phyloP scores from a whole-genome alignment of 2,113 vertebrate species.

The Petrocephalus microphthalmus region DNA sequence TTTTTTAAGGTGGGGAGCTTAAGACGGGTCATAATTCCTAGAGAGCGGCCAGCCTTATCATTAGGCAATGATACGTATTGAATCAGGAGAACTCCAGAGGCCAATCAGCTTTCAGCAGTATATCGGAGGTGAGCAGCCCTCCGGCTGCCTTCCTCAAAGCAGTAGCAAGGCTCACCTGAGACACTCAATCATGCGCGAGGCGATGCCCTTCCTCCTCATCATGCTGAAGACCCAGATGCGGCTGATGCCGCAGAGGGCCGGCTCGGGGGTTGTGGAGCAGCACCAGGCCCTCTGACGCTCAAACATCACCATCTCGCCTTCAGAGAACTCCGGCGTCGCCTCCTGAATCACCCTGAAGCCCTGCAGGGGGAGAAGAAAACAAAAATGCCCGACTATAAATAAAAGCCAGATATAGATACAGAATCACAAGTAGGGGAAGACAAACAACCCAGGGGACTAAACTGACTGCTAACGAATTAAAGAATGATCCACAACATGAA shows the following conservation, averaged over 20 bases:
- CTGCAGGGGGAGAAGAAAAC: constrained; percentile 46
- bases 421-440: background rate
- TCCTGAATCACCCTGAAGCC: constrained; percentile 96
- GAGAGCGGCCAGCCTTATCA: background rate
- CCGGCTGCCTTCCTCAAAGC: background rate
- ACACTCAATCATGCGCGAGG: constrained; percentile 92
- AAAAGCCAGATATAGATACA: background rate
- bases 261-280: constrained; percentile 85
- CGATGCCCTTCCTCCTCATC: constrained; percentile 90
- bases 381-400: background rate
- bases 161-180: constrained; percentile 68
- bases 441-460: background rate
- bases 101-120: background rate
- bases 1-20: background rate
- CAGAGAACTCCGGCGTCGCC: constrained; percentile 72
- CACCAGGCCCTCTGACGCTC: constrained; percentile 97
- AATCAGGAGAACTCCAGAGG: background rate
- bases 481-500: background rate
- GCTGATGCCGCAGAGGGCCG: constrained; percentile 93
- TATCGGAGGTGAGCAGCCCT: background rate
- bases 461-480: background rate
- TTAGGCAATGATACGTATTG: background rate
- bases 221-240: constrained; percentile 97
- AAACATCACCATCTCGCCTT: constrained; percentile 86
- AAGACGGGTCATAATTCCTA: background rate